Base-by-base conservation (phyloP, 2,888 invertebrate species). In the Cataglyphis rosenhaueri region DNA sequence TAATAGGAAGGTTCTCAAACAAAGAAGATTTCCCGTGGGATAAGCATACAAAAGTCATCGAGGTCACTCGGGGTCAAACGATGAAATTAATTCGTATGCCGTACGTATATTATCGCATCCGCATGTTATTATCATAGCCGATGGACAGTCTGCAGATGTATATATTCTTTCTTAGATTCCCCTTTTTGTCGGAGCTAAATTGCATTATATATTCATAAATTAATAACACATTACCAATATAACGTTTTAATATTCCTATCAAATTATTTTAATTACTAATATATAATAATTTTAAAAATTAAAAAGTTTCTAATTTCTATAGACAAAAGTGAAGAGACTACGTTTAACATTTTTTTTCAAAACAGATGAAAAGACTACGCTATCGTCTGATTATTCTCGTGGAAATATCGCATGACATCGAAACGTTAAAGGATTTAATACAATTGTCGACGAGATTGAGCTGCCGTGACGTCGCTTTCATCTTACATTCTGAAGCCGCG, bases 21-120 rank as follows among this genome's bases (percentile, higher is more conserved):
- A 84, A 81, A 81, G 81, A 66, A n/a, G n/a, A 84, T 81, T 81
- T 85, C 90, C 86, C 91, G 92, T 92, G 92, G 92, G 92, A 92
- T 92, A 92, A 87, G 90, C 85, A 92, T 86, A 92, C 92, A 91
- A 88, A 90, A 89, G 89, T 86, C 82, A 86, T 81, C 84, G 87
- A 85, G 84, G 83, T 87, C 79, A 84, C 68, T 25, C 41, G 55
- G 82, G 88, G 87, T 89, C 88, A 87, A 89, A 90, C 91, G 89
- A 89, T 85, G 78, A 90, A 91, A 92, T 91, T 90, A 91, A 92
- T 91, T 91, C 89, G 85, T 79, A 21, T 35, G 82, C 85, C 66
- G 82, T 41, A 81, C 83, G 21, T 21, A 82, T 75, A 90, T 90
- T 86, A 85, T 83, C 79, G 57, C 48, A 85, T 88, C 84, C 85